Conservation (phyloP, 2,888 invertebrate species). For the Mythimna albipuncta region DNA sequence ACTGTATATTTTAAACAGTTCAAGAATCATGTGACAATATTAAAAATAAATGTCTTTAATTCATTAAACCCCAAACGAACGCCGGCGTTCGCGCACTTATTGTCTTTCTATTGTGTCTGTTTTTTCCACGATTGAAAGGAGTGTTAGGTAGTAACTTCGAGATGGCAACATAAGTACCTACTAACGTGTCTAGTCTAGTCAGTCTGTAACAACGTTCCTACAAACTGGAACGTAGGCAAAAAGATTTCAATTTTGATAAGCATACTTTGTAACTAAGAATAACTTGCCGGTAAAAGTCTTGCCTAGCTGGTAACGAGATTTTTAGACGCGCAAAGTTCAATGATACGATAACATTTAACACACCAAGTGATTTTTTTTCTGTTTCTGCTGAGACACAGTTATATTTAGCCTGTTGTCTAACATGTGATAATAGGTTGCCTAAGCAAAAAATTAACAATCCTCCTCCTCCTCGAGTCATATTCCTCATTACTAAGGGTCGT, state of each 20-base stretch:
- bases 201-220: neutral
- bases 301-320: conserved; percentile 4
- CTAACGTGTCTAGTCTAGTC: neutral
- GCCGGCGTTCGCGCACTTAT: too few species aligned
- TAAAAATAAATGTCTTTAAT: neutral
- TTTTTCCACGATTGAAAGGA: too few species aligned
- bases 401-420: too few species aligned
- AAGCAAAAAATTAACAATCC: too few species aligned
- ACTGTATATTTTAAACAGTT: too few species aligned
- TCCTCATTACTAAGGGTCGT: too few species aligned
- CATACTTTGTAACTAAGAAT: conserved; percentile 34
- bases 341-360: neutral
- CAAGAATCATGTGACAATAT: too few species aligned
- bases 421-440: too few species aligned
- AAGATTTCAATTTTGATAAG: conserved; percentile 47
- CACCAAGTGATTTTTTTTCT: neutral
- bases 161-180: neutral
- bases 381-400: neutral
- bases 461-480: too few species aligned
- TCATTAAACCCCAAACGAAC: too few species aligned
- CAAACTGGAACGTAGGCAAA: conserved; percentile 22
- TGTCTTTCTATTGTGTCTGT: too few species aligned
- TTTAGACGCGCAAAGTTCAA: neutral
- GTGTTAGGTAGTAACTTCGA: neutral
- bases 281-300: conserved; percentile 3